phyloP scores from a whole-genome alignment of 2,888 invertebrate species.

The Andrena praecox region DNA sequence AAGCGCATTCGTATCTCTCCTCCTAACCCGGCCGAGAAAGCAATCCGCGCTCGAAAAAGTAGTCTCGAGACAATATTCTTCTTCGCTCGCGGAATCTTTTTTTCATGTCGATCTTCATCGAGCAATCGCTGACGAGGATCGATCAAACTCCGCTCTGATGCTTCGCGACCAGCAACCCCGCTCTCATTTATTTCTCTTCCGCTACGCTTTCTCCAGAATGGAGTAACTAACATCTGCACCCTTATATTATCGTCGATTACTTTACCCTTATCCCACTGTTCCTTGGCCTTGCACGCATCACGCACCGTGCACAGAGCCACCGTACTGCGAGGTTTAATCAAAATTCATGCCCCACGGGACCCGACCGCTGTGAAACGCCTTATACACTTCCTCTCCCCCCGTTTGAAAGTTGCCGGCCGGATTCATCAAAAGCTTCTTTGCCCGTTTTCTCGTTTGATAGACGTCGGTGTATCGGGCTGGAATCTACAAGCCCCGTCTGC shows the following conservation, averaged over 20 bases:
- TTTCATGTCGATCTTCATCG: neutral
- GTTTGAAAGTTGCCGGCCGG: conserved; percentile 26
- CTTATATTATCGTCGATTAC: neutral
- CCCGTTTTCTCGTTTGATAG: conserved; percentile 5
- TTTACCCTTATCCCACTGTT: neutral
- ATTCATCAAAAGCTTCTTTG: conserved; percentile 27
- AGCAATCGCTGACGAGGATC: neutral
- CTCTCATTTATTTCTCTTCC: neutral
- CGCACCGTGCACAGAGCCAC: neutral
- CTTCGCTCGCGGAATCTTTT: neutral
- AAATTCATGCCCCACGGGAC: conserved; percentile 39
- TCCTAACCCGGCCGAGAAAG: neutral
- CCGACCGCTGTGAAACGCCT: neutral
- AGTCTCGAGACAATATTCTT: neutral
- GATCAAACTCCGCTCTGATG: conserved; percentile 4
- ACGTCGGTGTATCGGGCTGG: conserved; percentile 8
- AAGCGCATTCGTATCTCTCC: conserved; percentile 4
- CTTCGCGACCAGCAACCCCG: neutral
- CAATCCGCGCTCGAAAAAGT: conserved; percentile 6
- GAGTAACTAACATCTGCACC: neutral
- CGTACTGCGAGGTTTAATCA: conserved; percentile 38
- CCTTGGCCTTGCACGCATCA: neutral
- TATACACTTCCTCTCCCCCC: conserved; percentile 6
- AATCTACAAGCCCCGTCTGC: neutral
- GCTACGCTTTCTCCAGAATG: neutral